Conservation (phyloP, 2,113 vertebrate genomes). For the Struthio camelus region DNA sequence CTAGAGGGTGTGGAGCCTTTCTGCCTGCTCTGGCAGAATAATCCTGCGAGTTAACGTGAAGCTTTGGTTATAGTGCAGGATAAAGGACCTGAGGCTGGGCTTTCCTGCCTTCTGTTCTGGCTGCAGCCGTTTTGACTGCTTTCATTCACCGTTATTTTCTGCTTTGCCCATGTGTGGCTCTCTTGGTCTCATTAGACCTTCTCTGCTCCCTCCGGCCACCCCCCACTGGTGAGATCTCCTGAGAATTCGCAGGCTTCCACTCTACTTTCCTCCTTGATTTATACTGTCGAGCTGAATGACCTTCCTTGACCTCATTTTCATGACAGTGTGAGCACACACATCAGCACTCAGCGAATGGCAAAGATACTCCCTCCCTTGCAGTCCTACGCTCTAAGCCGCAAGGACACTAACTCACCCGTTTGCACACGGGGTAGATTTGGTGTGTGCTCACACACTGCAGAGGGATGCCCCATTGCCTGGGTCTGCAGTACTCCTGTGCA, state of each 20-base stretch:
- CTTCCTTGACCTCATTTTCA: slow-evolving; percentile 71
- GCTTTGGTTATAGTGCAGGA: neutral
- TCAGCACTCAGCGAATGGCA: neutral
- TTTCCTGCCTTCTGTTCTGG: slow-evolving; percentile 56
- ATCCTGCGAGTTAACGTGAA: slow-evolving; percentile 7
- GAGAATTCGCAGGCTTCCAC: slow-evolving; percentile 55
- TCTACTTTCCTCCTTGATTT: slow-evolving; percentile 68
- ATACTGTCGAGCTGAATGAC: slow-evolving; percentile 59
- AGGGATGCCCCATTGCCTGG: neutral
- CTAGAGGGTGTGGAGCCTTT: slow-evolving; percentile 3
- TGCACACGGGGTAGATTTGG: fast-evolving
- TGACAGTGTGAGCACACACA: slow-evolving; percentile 43
- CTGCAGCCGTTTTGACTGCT: slow-evolving; percentile 29
- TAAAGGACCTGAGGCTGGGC: slow-evolving; percentile 18
- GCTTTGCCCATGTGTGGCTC: neutral
- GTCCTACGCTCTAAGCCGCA: neutral
- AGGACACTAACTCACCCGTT: fast-evolving
- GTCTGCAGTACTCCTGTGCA: neutral
- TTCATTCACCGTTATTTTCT: neutral
- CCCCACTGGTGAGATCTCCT: slow-evolving; percentile 21
- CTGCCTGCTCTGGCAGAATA: neutral
- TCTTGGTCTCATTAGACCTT: neutral
- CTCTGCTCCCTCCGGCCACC: neutral
- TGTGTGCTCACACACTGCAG: neutral
- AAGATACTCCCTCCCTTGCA: neutral